phyloP scores from a whole-genome alignment of 2,888 invertebrate genomes.

The Drosophila subquinaria region DNA sequence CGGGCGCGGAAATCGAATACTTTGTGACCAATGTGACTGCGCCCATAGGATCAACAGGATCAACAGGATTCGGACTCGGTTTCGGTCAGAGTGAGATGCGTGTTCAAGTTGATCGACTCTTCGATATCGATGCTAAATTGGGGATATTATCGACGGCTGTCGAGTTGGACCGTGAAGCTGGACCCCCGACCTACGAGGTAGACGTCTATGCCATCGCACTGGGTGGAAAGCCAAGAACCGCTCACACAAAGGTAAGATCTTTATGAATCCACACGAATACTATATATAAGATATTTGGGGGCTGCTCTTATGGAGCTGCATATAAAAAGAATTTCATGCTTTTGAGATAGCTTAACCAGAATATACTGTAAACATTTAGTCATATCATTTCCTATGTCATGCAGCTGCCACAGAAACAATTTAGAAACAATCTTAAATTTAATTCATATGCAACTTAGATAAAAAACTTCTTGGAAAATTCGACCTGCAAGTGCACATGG shows the following conservation, averaged over 20 bases:
- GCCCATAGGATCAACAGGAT: slow-evolving; percentile 17
- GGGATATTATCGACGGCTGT: slow-evolving; percentile 95
- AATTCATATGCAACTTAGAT: too few relatives aligned
- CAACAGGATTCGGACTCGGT: slow-evolving; percentile 79
- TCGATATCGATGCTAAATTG: slow-evolving; percentile 95
- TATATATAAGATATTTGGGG: too few relatives aligned
- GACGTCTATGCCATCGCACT: slow-evolving; percentile 94
- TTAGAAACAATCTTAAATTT: too few relatives aligned
- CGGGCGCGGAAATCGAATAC: slow-evolving; percentile 91
- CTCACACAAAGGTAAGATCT: slow-evolving; percentile 92
- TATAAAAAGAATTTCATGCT: too few relatives aligned
- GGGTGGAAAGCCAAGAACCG: slow-evolving; percentile 90
- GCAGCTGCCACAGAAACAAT: too few relatives aligned
- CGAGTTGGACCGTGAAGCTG: slow-evolving; percentile 93
- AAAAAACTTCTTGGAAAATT: too few relatives aligned
- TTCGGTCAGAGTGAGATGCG: slow-evolving; percentile 15
- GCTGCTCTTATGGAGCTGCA: too few relatives aligned
- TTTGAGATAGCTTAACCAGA: too few relatives aligned
- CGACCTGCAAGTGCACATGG: too few relatives aligned
- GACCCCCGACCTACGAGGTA: slow-evolving; percentile 92
- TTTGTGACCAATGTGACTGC: slow-evolving; percentile 94
- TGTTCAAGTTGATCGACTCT: slow-evolving; percentile 93
- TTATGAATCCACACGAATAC: neutral
- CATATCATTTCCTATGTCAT: too few relatives aligned
- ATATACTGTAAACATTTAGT: too few relatives aligned